Evolutionary conservation across 2,888 invertebrate species (phyloP).

Genomic region (Euphydryas editha): DNA sequence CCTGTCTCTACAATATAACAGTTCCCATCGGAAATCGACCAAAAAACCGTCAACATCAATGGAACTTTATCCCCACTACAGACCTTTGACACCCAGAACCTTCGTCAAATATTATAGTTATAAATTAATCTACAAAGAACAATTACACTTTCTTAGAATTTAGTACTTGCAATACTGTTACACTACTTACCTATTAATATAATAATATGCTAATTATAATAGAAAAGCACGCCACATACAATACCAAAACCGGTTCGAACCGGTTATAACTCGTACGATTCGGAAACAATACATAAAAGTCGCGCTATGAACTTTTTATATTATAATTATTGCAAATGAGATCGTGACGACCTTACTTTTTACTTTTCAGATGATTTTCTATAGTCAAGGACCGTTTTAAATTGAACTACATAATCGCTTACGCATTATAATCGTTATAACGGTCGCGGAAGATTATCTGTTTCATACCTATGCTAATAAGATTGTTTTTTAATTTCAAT

Average conservation of each 20-base stretch:
- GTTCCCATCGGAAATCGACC: too few species aligned
- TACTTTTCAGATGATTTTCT: constrained; percentile 53
- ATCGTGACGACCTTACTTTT: constrained; percentile 62
- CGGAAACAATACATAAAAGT: constrained; percentile 45
- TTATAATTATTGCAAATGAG: constrained; percentile 55
- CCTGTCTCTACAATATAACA: too few species aligned
- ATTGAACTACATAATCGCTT: constrained; percentile 33
- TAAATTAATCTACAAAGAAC: too few species aligned
- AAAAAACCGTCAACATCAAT: too few species aligned
- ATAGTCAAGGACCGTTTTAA: constrained; percentile 52
- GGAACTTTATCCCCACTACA: too few species aligned
- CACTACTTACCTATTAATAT: background rate
- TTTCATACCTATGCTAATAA: background rate
- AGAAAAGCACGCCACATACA: constrained; percentile 10
- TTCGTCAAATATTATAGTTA: too few species aligned
- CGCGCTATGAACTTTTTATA: constrained; percentile 55
- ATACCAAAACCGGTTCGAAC: constrained; percentile 19
- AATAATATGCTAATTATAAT: constrained; percentile 2
- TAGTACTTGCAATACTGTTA: background rate
- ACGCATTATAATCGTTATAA: constrained; percentile 12
- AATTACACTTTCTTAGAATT: too few species aligned
- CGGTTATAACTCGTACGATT: constrained; percentile 23
- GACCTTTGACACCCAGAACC: too few species aligned
- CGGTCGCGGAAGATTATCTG: background rate
- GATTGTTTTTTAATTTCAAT: background rate